phyloP scores from a whole-genome alignment of 1,140 invertebrate genomes.

The Asbolus verrucosus region DNA sequence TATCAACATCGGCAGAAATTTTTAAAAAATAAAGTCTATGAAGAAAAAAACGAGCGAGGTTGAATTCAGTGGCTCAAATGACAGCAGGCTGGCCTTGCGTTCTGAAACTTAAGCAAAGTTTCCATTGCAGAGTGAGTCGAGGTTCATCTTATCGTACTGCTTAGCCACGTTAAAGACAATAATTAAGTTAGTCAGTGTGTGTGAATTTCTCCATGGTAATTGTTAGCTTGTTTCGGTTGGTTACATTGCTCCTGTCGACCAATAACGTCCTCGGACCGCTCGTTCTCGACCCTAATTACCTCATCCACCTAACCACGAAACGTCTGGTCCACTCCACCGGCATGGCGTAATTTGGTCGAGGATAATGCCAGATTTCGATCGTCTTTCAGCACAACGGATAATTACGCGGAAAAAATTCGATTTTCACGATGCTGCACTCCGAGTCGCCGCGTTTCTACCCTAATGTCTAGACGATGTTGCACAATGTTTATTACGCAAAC shows the following conservation, averaged over 20 bases:
- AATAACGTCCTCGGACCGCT: constrained; percentile 6
- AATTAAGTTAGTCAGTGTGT: constrained; percentile 44
- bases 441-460: too few species aligned
- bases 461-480: background rate
- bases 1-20: background rate
- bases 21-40: too few species aligned
- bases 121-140: background rate
- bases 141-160: constrained; percentile 27
- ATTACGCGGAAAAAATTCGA: background rate
- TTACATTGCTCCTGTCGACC: constrained; percentile 32
- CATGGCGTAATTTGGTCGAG: constrained; percentile 19
- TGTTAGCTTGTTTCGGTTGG: constrained; percentile 38
- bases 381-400: background rate
- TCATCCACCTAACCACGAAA: constrained; percentile 6
- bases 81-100: too few species aligned
- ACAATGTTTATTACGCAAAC: background rate
- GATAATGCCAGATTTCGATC: constrained; percentile 5
- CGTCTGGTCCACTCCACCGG: constrained; percentile 12
- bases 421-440: background rate
- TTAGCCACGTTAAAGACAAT: constrained; percentile 35
- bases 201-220: constrained; percentile 45
- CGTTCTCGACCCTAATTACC: constrained; percentile 19
- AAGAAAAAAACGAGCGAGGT: too few species aligned
- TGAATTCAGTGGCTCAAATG: too few species aligned
- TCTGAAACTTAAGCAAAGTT: background rate